Conservation (phyloP, 2,113 vertebrate species). For the Probosciger aterrimus region DNA sequence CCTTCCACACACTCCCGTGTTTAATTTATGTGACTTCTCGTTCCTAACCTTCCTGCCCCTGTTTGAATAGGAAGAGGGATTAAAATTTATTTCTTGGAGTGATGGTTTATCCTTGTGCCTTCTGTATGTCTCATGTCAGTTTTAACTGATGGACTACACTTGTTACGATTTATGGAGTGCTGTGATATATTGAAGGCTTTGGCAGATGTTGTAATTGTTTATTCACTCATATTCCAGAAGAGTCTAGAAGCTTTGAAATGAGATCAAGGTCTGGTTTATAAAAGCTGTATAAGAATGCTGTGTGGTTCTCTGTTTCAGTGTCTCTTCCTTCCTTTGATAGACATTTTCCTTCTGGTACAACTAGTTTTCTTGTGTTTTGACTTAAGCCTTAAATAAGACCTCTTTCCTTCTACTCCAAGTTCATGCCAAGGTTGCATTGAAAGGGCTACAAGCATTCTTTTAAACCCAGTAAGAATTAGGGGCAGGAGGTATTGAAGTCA, state of each 20-base stretch:
- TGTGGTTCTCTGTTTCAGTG: background rate
- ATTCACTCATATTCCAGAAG: background rate
- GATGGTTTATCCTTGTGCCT: background rate
- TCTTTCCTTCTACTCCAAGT: background rate
- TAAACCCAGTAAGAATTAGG: background rate
- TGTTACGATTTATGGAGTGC: background rate
- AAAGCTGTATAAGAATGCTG: background rate
- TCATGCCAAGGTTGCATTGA: background rate
- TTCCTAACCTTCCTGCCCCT: background rate
- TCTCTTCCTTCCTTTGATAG: background rate
- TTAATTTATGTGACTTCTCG: conserved; percentile 26
- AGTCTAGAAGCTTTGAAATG: background rate
- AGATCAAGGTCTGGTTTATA: background rate
- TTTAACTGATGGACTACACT: background rate
- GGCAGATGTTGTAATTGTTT: background rate
- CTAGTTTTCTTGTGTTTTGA: background rate
- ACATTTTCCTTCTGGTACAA: background rate
- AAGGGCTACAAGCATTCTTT: background rate
- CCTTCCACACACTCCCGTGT: background rate
- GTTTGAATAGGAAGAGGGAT: background rate
- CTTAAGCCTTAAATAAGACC: background rate
- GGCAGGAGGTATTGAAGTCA: background rate
- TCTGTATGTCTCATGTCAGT: background rate
- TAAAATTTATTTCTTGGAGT: background rate
- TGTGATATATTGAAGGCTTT: background rate